Conservation (phyloP, 1,140 invertebrate genomes). For the Drosophila tristis region DNA sequence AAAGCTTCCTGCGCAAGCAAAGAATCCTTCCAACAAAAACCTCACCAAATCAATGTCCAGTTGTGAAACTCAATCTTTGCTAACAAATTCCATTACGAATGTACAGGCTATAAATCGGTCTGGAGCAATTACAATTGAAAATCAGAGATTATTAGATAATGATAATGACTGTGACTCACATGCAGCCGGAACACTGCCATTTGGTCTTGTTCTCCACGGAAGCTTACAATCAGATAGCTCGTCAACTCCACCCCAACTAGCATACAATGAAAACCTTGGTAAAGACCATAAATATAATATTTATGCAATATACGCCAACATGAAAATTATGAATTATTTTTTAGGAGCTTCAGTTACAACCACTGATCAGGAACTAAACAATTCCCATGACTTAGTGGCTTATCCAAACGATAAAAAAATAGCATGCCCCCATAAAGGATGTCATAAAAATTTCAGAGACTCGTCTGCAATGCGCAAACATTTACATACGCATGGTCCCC, state of each 20-base stretch:
- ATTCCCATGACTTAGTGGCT: constrained; percentile 13
- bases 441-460: constrained; percentile 98
- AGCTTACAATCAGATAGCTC: constrained; percentile 5
- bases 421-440: constrained; percentile 98
- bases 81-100: constrained; percentile 6
- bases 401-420: constrained; percentile 74
- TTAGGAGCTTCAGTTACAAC: constrained; percentile 13
- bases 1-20: background rate
- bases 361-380: constrained; percentile 7
- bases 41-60: constrained; percentile 1
- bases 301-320: too few relatives aligned
- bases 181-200: constrained; percentile 20
- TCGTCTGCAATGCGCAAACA: constrained; percentile 99
- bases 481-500: constrained; percentile 97
- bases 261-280: constrained; percentile 26
- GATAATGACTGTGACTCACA: constrained; percentile 21
- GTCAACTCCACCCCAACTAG: constrained; percentile 3
- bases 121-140: constrained; percentile 8
- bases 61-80: constrained; percentile 9
- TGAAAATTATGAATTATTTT: background rate
- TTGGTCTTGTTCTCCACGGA: constrained; percentile 15
- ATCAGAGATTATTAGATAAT: constrained; percentile 26
- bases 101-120: constrained; percentile 17
- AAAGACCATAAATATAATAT: background rate
- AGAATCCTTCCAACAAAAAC: constrained; percentile 9